A percentile compares a stretch with the other conserved stretches of the same genome.
Evolutionary conservation across 2,797 vertebrate species (phyloP).

Genomic region (Astyanax mexicanus): DNA sequence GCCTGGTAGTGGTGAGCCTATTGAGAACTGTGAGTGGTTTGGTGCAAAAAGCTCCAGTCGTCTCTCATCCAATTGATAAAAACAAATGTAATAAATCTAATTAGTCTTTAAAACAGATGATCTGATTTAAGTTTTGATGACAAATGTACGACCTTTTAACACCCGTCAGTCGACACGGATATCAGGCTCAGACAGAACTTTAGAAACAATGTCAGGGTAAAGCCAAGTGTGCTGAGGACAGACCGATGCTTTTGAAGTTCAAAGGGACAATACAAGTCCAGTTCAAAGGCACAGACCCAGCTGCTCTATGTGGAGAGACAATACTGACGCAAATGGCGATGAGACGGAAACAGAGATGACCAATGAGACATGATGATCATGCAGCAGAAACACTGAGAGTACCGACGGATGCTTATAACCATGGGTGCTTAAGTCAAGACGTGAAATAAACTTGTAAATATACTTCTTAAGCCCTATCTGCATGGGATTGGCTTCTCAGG

Average conservation of each 20-base stretch:
- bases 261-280: conserved; percentile 16
- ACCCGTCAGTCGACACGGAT: not conserved
- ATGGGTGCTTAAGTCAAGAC: not conserved
- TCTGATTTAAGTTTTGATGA: not conserved
- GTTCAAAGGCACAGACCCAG: conserved; percentile 10
- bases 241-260: conserved; percentile 18
- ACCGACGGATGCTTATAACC: not conserved
- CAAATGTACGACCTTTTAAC: not conserved
- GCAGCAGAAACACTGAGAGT: not conserved
- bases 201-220: not conserved
- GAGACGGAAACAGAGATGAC: conserved; percentile 1
- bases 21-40: too few relatives aligned
- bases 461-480: too few relatives aligned
- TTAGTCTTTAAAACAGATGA: too few relatives aligned
- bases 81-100: not conserved
- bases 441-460: not conserved
- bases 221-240: not conserved
- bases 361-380: not conserved
- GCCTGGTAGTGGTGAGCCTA: too few relatives aligned
- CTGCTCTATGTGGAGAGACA: not conserved
- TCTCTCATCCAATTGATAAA: not conserved
- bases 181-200: not conserved
- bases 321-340: not conserved
- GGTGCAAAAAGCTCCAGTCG: too few relatives aligned
- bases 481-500: too few relatives aligned